Base-by-base conservation (phyloP, 2,888 invertebrate genomes). In the Chalcis sispes region DNA sequence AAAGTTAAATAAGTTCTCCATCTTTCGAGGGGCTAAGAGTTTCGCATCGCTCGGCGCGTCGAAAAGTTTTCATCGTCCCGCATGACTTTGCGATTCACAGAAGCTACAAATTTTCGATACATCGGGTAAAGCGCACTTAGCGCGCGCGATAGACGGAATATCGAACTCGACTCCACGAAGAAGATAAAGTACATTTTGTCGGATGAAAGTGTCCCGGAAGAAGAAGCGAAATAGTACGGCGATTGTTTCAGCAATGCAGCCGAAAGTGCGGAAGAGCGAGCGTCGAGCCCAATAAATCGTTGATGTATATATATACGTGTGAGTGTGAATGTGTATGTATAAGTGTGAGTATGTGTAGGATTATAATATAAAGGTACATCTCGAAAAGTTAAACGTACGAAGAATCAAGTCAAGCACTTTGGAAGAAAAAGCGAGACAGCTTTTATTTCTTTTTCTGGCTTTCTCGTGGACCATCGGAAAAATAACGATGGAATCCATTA, bases 291-390 rank as follows among this genome's bases (percentile, higher is more conserved):
- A 46, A 72, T 72, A 76, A 76, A 76, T 76, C 76, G 62, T 70
- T 56, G 76, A 76, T 72, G 72, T 69, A 58, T 76, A 58, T 61
- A 71, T 18, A n/a, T n/a, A n/a, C n/a, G n/a, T n/a, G n/a, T n/a
- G n/a, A n/a, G n/a, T n/a, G n/a, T n/a, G n/a, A n/a, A n/a, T n/a
- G n/a, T n/a, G n/a, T n/a, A n/a, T n/a, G n/a, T n/a, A n/a, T n/a
- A n/a, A n/a, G n/a, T n/a, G n/a, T n/a, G n/a, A n/a, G n/a, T n/a
- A n/a, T n/a, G n/a, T n/a, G n/a, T n/a, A n/a, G n/a, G n/a, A n/a
- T n/a, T n/a, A n/a, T n/a, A n/a, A n/a, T n/a, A n/a, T n/a, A n/a
- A n/a, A n/a, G n/a, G n/a, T n/a, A n/a, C n/a, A n/a, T n/a, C n/a
- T n/a, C n/a, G n/a, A n/a, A n/a, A n/a, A n/a, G n/a, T n/a, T n/a